phyloP scores from a whole-genome alignment of 2,797 vertebrate species.

The Falco columbarius region DNA sequence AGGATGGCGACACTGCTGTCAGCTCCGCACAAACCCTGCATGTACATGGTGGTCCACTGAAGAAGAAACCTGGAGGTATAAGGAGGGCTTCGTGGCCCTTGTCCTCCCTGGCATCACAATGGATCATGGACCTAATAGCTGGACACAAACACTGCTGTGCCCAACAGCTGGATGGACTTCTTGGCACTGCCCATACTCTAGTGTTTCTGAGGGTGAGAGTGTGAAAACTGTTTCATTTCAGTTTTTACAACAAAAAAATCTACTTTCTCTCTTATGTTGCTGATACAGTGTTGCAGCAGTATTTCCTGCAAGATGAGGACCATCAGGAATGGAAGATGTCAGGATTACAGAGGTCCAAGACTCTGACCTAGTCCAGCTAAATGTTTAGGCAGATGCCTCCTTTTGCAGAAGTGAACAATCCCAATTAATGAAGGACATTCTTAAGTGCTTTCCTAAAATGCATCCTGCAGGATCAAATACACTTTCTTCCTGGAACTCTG shows the following conservation, averaged over 20 bases:
- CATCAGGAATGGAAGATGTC: neutral
- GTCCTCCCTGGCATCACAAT: neutral
- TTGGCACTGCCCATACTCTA: neutral
- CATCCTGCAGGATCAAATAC: neutral
- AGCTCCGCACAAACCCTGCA: neutral
- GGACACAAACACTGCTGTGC: neutral
- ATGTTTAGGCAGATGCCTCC: neutral
- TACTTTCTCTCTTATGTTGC: neutral
- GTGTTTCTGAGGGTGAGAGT: neutral
- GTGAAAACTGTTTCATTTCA: neutral
- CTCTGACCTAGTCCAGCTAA: neutral
- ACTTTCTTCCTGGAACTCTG: neutral
- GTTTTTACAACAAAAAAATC: neutral
- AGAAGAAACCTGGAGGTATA: neutral
- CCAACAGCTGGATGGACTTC: neutral
- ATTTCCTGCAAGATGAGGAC: neutral
- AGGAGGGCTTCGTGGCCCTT: neutral
- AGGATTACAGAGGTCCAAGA: neutral
- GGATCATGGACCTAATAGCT: neutral
- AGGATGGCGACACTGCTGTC: too few relatives aligned
- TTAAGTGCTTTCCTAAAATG: slow-evolving; percentile 10
- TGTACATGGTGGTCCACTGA: fast-evolving
- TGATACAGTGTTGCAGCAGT: neutral
- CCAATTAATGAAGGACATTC: neutral
- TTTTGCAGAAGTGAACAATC: slow-evolving; percentile 7